A percentile compares a stretch with the other conserved stretches of the same genome.
Conservation (phyloP, 2,797 vertebrate species). For the Staurois parvus region DNA sequence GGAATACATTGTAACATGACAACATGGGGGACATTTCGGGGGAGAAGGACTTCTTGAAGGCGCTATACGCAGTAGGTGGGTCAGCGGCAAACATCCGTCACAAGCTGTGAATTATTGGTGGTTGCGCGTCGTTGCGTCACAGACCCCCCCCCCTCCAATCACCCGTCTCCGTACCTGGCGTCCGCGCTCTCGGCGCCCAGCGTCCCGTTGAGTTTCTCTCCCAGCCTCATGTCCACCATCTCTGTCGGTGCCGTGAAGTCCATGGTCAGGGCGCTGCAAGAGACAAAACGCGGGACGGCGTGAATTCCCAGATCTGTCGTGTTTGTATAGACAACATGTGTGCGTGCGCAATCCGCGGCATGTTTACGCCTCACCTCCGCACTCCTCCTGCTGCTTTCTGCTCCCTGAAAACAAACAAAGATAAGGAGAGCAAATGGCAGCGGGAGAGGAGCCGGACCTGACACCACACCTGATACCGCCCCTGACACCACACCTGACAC, state of each 20-base stretch:
- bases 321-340: neutral
- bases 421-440: slow-evolving; percentile 34
- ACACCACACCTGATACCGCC: too few species aligned
- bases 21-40: too few species aligned
- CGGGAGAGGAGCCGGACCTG: neutral
- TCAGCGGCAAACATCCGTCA: too few species aligned
- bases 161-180: slow-evolving; percentile 24
- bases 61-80: too few species aligned
- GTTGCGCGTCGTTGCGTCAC: too few species aligned
- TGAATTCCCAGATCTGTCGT: neutral
- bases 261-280: slow-evolving; percentile 42
- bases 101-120: too few species aligned
- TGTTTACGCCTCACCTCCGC: neutral
- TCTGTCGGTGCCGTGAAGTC: slow-evolving; percentile 41
- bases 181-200: slow-evolving; percentile 35
- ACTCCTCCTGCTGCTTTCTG: neutral
- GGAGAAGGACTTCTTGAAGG: too few species aligned
- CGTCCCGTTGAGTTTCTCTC: slow-evolving; percentile 24
- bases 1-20: too few species aligned
- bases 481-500: too few species aligned
- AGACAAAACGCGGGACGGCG: neutral
- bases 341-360: neutral
- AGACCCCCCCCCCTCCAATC: too few species aligned
- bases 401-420: slow-evolving; percentile 61
- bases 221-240: slow-evolving; percentile 48